A percentile compares a stretch with the other conserved stretches of the same genome.
phyloP scores from a whole-genome alignment of 2,797 vertebrate genomes.

The Adelosebastes latens region DNA sequence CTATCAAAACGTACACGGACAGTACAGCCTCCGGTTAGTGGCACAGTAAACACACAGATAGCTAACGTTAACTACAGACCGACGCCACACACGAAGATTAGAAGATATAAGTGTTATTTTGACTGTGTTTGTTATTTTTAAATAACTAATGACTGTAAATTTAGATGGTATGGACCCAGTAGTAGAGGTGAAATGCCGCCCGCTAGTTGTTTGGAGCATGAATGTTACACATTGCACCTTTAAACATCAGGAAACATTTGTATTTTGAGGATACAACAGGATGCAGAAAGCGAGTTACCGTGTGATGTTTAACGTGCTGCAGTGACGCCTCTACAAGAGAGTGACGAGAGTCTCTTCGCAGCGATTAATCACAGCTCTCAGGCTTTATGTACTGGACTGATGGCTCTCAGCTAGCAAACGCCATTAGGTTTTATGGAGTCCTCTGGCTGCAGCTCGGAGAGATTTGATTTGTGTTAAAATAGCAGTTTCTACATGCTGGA shows the following conservation, averaged over 20 bases:
- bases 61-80: no score
- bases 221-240: no score
- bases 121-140: no score
- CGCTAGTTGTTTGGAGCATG: no score
- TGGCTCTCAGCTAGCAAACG: slow-evolving; percentile 1
- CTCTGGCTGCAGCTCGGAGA: slow-evolving; percentile 18
- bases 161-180: no score
- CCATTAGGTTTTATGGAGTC: slow-evolving; percentile 27
- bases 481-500: not conserved
- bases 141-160: no score
- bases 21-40: no score
- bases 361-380: not conserved
- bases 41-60: no score
- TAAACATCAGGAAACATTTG: not conserved
- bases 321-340: not conserved
- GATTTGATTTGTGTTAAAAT: slow-evolving; percentile 35
- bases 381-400: not conserved
- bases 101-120: no score
- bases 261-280: not conserved
- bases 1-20: no score
- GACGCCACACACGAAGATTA: no score
- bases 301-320: not conserved
- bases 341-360: not conserved
- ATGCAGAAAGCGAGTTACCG: not conserved
- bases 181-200: no score